Percentiles rank a stretch among this genome's conserved stretches.
Conservation (phyloP, 1,140 invertebrate genomes). For the Drosophila nigromelanica region DNA sequence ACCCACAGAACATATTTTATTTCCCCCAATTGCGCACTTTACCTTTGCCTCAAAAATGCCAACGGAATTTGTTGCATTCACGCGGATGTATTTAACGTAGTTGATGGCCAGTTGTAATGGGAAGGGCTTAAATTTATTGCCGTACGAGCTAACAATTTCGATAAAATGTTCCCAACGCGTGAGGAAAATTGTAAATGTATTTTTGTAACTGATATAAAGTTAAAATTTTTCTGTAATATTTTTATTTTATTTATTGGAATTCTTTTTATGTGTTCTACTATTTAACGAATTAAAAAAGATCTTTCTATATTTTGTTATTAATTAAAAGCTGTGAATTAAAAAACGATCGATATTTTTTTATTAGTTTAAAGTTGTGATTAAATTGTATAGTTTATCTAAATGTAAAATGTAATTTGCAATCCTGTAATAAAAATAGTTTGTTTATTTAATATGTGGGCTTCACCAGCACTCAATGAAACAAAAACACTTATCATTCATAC, state of each 20-base stretch:
- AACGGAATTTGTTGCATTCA: constrained; percentile 1
- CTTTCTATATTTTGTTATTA: too few relatives aligned
- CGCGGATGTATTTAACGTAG: background rate
- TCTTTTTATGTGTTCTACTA: background rate
- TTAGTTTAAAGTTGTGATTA: too few relatives aligned
- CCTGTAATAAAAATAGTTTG: too few relatives aligned
- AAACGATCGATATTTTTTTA: too few relatives aligned
- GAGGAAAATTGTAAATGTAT: background rate
- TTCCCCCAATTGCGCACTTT: background rate
- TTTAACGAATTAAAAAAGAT: too few relatives aligned
- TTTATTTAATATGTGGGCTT: background rate
- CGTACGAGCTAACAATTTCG: constrained; percentile 3
- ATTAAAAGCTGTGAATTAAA: too few relatives aligned
- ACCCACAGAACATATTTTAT: constrained; percentile 1
- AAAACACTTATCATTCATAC: constrained; percentile 2
- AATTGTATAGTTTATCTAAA: too few relatives aligned
- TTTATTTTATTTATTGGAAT: background rate
- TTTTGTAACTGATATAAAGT: constrained; percentile 1
- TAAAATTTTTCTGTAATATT: background rate
- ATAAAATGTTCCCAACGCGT: background rate
- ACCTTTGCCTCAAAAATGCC: background rate
- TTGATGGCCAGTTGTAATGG: background rate
- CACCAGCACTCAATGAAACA: background rate
- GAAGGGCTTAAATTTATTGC: constrained; percentile 6
- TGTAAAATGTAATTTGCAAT: background rate